Evolutionary conservation across 2,113 vertebrate species (phyloP).

Genomic region (Pedetes capensis): DNA sequence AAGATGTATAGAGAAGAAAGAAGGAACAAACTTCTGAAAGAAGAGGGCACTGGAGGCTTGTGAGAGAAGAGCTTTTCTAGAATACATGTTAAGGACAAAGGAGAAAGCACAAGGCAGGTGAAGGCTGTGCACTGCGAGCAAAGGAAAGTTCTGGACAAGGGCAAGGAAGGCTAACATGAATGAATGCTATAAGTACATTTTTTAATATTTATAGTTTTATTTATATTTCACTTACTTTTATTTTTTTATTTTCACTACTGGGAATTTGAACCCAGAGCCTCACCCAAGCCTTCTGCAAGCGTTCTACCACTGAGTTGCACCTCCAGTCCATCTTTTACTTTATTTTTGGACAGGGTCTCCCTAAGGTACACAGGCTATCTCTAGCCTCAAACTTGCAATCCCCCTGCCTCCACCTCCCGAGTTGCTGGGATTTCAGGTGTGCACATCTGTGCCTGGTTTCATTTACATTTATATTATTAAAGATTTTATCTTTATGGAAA

Average conservation of each 20-base stretch:
- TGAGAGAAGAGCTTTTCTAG: neutral
- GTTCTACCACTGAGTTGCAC: no score
- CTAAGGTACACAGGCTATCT: no score
- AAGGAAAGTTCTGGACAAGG: neutral
- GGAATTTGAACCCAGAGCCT: no score
- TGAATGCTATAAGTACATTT: neutral
- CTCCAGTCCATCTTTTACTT: no score
- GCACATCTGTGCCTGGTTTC: no score
- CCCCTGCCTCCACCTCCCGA: no score
- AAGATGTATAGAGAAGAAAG: neutral
- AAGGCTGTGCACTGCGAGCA: neutral
- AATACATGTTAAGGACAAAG: neutral
- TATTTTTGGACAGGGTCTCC: no score
- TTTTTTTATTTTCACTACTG: no score
- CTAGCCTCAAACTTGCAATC: no score
- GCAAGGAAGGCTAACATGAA: neutral
- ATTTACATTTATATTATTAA: neutral
- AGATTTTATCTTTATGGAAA: neutral
- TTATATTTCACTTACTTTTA: no score
- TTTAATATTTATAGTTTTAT: neutral
- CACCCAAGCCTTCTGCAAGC: no score
- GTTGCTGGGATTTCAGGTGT: no score
- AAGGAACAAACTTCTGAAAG: neutral
- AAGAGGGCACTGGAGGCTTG: neutral
- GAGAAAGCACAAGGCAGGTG: neutral